Conservation (phyloP, 1,140 invertebrate genomes). For the Pararge aegeria region DNA sequence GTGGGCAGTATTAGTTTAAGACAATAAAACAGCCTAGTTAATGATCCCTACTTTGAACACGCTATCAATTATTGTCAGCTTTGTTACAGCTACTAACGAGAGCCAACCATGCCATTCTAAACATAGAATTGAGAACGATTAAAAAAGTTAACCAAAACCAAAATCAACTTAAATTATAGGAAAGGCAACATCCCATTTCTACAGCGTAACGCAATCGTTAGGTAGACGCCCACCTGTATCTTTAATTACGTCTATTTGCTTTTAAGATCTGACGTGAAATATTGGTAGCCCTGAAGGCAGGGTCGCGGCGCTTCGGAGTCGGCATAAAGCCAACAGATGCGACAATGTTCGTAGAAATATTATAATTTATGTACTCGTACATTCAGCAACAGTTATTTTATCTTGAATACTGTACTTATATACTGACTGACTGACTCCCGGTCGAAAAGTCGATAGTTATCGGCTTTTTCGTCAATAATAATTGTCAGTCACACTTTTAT, state of each 20-base stretch:
- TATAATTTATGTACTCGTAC: too few relatives aligned
- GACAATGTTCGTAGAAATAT: constrained; percentile 42
- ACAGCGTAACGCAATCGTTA: constrained; percentile 14
- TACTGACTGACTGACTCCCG: not conserved
- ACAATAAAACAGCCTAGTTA: too few relatives aligned
- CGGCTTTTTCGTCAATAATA: too few relatives aligned
- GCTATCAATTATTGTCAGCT: too few relatives aligned
- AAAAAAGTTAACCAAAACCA: not conserved
- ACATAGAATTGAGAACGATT: not conserved
- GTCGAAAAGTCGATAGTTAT: too few relatives aligned
- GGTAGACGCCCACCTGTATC: constrained; percentile 22
- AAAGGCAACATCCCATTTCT: not conserved
- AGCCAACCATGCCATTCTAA: too few relatives aligned
- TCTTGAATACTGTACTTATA: not conserved
- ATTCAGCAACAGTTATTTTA: constrained; percentile 3
- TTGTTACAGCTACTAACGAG: too few relatives aligned
- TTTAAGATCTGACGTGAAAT: constrained; percentile 35
- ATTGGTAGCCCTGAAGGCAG: constrained; percentile 33
- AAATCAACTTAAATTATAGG: not conserved
- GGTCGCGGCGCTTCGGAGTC: constrained; percentile 39
- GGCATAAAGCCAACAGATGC: constrained; percentile 65
- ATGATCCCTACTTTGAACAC: too few relatives aligned
- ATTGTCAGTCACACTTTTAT: too few relatives aligned
- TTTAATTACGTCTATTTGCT: constrained; percentile 36
- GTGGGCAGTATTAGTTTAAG: too few relatives aligned